Evolutionary conservation across 2,113 vertebrate species (phyloP), one percentile per base, ranked within the genome.

Genomic region (Tiliqua scincoides): DNA sequence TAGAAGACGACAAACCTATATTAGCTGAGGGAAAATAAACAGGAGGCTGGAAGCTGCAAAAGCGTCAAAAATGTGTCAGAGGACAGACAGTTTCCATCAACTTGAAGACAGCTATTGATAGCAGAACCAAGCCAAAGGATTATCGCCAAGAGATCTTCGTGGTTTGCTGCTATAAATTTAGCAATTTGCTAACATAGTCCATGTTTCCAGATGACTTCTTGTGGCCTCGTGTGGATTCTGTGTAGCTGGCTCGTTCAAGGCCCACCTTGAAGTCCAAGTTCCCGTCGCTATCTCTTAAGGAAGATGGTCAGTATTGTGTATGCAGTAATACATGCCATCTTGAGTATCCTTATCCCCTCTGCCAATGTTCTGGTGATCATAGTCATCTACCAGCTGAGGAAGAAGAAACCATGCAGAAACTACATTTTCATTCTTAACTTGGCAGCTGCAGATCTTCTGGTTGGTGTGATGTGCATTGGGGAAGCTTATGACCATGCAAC

Each of bases 361-460:
- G 84, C 92, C 62, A 90, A 93, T 61, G 71, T 93, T 0, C 43
- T 91, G 83, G 89, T 94, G 27, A 94, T 94, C 0, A 61, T 91
- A 25, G 86, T 89, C 0, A 8, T 93, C 35, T 93, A 65, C 37
- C 85, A 82, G 79, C 74, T 94, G 54, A 84, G 90, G 67, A 93
- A 88, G 86, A 93, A 84, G 62, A 88, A 90, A 32, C 89, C 76
- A 0, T 72, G 84, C 62, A 86, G 89, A 76, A 88, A 89, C 74
- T 92, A 93, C 25, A 14, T 93, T 54, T 95, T 87, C 77, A 82
- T 94, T 21, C 90, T 95, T 67, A 93, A 93, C 57, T 79, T 92
- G 85, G 93, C 94, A 20, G 71, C 92, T 0, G 91, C 94, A 0
- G 93, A 93, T 89, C 82, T 93, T 21, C 84, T 94, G 76, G 91